These are phyloP conservation scores for Catocala fraxini DNA, from an alignment of 2,888 invertebrate species.

Conservation along the genomic window DNA sequence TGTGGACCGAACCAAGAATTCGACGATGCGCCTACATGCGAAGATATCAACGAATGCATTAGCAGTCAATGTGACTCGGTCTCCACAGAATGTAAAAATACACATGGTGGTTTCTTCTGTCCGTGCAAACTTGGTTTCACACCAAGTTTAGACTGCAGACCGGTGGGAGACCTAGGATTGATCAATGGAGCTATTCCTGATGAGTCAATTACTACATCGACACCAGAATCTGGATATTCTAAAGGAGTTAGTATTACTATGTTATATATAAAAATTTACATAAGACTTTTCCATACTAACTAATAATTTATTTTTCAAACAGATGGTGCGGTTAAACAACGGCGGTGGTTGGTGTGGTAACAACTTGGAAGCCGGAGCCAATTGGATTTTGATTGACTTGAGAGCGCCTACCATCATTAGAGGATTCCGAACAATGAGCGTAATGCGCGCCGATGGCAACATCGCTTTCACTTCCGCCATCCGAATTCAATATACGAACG, in stretches of 20 bases:
- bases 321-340: constrained; percentile 95
- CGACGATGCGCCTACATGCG: constrained; percentile 94
- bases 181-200: constrained; percentile 96
- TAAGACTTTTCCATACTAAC: constrained; percentile 4
- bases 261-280: constrained; percentile 32
- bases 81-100: constrained; percentile 96
- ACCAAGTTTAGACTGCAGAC: constrained; percentile 95
- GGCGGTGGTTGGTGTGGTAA: constrained; percentile 97
- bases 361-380: constrained; percentile 94
- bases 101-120: constrained; percentile 95
- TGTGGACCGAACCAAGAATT: constrained; percentile 95
- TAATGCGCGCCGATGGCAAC: constrained; percentile 93
- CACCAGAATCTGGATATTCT: constrained; percentile 93
- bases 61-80: constrained; percentile 96
- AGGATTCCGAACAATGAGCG: constrained; percentile 97
- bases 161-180: constrained; percentile 95
- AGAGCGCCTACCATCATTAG: constrained; percentile 95
- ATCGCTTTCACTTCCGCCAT: constrained; percentile 97
- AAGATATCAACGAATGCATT: constrained; percentile 96
- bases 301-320: constrained; percentile 44
- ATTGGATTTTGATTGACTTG: constrained; percentile 96
- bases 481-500: constrained; percentile 95
- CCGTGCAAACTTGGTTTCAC: constrained; percentile 95
- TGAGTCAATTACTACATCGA: constrained; percentile 95
- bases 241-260: constrained; percentile 89